These are phyloP conservation scores for Crypturellus undulatus DNA, from an alignment of 2,113 vertebrate species.

Conservation along the genomic window DNA sequence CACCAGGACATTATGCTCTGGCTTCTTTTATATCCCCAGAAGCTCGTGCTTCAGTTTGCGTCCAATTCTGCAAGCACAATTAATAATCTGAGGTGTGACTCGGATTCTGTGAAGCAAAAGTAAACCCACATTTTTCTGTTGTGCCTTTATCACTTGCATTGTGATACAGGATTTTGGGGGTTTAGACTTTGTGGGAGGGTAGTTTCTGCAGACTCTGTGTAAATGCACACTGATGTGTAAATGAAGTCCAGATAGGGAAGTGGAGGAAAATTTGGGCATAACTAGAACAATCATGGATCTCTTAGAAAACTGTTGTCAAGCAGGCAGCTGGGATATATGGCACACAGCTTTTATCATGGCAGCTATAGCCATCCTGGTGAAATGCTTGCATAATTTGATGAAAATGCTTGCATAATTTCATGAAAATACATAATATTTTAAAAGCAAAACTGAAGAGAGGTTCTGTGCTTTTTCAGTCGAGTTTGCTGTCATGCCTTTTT, in stretches of 20 bases:
- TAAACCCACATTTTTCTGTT: fast-evolving
- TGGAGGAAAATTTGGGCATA: neutral
- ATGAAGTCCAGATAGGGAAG: neutral
- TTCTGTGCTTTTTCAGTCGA: neutral
- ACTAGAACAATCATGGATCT: fast-evolving
- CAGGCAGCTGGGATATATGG: neutral
- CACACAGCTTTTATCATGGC: neutral
- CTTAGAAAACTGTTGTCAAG: neutral
- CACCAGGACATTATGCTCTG: neutral
- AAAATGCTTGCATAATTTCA: neutral
- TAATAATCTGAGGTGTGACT: neutral
- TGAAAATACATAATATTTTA: neutral
- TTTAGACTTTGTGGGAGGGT: neutral
- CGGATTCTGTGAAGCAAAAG: neutral
- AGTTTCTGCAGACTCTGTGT: neutral
- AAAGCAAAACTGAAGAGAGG: neutral
- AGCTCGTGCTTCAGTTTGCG: neutral
- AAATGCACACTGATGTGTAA: neutral
- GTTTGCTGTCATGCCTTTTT: fast-evolving
- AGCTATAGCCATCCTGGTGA: neutral
- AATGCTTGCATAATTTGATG: neutral
- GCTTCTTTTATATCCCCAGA: neutral
- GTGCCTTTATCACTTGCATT: fast-evolving
- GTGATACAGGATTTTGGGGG: neutral
- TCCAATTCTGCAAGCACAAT: neutral